Evolutionary conservation across 2,888 invertebrate genomes (phyloP).

Genomic region (Cheilosia soror): DNA sequence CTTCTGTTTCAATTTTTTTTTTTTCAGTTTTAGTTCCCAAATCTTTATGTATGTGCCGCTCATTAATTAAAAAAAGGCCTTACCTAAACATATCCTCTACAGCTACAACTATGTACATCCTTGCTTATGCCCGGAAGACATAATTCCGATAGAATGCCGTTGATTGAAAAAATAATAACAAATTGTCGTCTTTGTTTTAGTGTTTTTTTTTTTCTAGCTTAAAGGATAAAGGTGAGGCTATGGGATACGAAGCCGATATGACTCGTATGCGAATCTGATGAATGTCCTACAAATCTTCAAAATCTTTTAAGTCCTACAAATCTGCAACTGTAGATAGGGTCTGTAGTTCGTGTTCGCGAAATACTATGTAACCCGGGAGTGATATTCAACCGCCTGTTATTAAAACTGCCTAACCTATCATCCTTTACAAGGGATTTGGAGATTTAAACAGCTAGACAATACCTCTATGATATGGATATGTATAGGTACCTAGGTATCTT

Average conservation of each 20-base stretch:
- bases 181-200: constrained; percentile 43
- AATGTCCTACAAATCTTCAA: constrained; percentile 23
- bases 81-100: constrained; percentile 3
- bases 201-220: constrained; percentile 27
- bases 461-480: constrained; percentile 31
- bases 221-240: constrained; percentile 36
- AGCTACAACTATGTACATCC: neutral
- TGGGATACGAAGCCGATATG: neutral
- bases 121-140: constrained; percentile 42
- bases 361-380: constrained; percentile 51
- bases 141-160: constrained; percentile 19
- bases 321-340: constrained; percentile 8
- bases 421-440: constrained; percentile 49
- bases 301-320: constrained; percentile 27
- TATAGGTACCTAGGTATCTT: neutral
- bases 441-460: constrained; percentile 31
- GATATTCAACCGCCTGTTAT: constrained; percentile 57
- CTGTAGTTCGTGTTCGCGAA: constrained; percentile 7
- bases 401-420: constrained; percentile 55
- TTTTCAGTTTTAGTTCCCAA: neutral
- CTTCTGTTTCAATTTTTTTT: constrained; percentile 49
- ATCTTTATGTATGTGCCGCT: constrained; percentile 21
- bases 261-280: constrained; percentile 10
- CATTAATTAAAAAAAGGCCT: constrained; percentile 51
- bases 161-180: constrained; percentile 51